Evolutionary conservation across 2,797 vertebrate species (phyloP).

Genomic region (Diglossa cyanea): DNA sequence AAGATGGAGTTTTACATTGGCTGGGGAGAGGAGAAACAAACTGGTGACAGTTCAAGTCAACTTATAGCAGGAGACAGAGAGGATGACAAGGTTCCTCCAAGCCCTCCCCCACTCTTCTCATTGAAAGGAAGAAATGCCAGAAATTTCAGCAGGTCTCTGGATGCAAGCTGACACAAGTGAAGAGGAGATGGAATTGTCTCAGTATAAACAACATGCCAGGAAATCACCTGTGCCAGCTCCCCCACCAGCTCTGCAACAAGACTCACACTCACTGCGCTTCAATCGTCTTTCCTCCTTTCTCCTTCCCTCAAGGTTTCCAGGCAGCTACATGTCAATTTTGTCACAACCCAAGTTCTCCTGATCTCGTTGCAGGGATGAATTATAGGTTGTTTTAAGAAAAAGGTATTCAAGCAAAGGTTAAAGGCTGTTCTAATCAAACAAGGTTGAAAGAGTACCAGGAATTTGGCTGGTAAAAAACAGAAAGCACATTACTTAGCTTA

Average conservation of each 20-base stretch:
- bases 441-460: constrained; percentile 38
- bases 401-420: constrained; percentile 41
- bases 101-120: neutral
- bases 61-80: constrained; percentile 3
- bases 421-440: constrained; percentile 61
- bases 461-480: constrained; percentile 35
- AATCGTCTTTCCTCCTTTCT: neutral
- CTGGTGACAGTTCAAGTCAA: neutral
- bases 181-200: constrained; percentile 47
- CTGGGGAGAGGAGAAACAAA: neutral
- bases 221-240: constrained; percentile 27
- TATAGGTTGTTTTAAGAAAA: constrained; percentile 30
- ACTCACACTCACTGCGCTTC: neutral
- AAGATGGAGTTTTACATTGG: neutral
- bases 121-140: constrained; percentile 42
- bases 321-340: constrained; percentile 19
- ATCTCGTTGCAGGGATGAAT: constrained; percentile 21
- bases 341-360: constrained; percentile 25
- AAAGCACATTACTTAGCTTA: constrained; percentile 37
- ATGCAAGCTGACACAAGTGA: constrained; percentile 64
- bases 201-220: constrained; percentile 56
- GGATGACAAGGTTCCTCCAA: constrained; percentile 52
- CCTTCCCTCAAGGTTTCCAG: neutral
- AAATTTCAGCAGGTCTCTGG: constrained; percentile 58
- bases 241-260: neutral